These are phyloP conservation scores for Ciconia nigra DNA, from an alignment of 2,797 vertebrate genomes.

Conservation along the genomic window DNA sequence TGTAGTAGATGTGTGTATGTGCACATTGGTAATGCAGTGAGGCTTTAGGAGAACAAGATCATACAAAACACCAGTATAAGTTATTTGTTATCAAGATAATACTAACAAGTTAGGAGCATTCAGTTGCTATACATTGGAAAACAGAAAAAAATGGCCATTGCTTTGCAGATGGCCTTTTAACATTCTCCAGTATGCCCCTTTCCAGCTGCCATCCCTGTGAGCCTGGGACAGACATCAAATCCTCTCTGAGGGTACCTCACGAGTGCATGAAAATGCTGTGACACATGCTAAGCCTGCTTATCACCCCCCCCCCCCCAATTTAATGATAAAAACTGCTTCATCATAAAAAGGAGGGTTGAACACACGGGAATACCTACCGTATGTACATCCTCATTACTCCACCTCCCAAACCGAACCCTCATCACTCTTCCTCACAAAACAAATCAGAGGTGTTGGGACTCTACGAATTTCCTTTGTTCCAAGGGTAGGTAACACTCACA, in stretches of 20 bases:
- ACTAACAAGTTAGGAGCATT: not conserved
- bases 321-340: not conserved
- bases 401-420: not conserved
- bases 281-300: not conserved
- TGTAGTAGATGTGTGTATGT: rapidly evolving
- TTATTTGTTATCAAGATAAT: not conserved
- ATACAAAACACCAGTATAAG: not conserved
- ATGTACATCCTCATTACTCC: not conserved
- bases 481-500: not conserved
- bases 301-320: rapidly evolving
- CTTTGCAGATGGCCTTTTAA: not conserved
- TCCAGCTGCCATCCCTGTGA: not conserved
- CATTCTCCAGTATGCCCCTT: not conserved
- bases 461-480: not conserved
- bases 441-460: not conserved
- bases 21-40: not conserved
- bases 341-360: not conserved
- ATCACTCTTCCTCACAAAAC: not conserved
- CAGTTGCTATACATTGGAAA: not conserved
- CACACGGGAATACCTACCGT: rapidly evolving
- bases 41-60: not conserved
- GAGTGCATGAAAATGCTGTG: not conserved
- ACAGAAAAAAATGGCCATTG: not conserved
- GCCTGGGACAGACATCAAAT: not conserved
- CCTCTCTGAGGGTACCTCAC: not conserved